Evolutionary conservation across 1,140 invertebrate genomes (phyloP), one percentile per base, ranked within the genome.

Genomic region (Zaprionus lachaisei): DNA sequence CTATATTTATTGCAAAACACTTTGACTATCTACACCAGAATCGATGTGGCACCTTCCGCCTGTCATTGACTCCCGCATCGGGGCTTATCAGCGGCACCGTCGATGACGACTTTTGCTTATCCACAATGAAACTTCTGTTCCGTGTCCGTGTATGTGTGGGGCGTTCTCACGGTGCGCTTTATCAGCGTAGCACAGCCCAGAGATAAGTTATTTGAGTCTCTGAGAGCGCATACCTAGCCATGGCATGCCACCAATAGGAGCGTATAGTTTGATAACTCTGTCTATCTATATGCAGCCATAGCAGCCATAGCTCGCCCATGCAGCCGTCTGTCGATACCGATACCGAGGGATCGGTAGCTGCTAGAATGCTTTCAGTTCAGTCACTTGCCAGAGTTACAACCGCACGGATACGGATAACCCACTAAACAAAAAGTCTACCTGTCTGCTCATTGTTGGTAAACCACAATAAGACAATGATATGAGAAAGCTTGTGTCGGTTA

Each of bases 331-430:
- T 72, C 63, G 41, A 47, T 12, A 51, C 47, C 47, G 11, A 55
- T 28, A 55, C 22, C 54, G 37, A 26, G 57, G 71, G 57, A 74
- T 55, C 22, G 17, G 14, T 26, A 55, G 20, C 49, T n/a, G 24
- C 20, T 51, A 51, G 37, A 14, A 51, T 60, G 17, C 38, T 56
- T 65, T 86, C 80, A 86, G 83, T 65, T 86, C 80, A 85, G 83
- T 85, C 83, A 82, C 72, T 61, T 65, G 61, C 68, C 57, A 81
- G 72, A 73, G 77, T 67, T 79, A 56, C 71, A 62, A 67, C 56
- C 71, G 72, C 66, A 70, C 80, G 80, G 81, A 55, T 24, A 70
- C 80, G 80, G 81, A 55, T 24, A 51, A 20, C 22, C 47, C 20
- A 51, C 20, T 24, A 12, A 14, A 15, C 15, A 14, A 4, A 12